phyloP scores from a whole-genome alignment of 2,113 vertebrate genomes.

The Solea senegalensis region DNA sequence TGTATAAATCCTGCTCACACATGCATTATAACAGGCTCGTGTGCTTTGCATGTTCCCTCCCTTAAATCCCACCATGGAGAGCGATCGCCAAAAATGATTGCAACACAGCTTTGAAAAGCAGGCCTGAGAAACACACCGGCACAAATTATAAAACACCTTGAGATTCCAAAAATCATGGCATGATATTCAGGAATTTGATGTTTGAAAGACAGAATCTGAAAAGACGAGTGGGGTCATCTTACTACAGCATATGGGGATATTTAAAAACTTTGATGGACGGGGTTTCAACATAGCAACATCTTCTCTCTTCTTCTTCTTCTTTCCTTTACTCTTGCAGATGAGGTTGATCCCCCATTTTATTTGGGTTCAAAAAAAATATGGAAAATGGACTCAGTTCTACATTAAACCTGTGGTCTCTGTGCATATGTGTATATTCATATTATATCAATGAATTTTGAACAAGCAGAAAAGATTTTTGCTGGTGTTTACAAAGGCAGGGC shows the following conservation, averaged over 20 bases:
- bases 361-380: too few relatives aligned
- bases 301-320: too few relatives aligned
- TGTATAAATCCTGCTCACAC: constrained; percentile 49
- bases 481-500: too few relatives aligned
- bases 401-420: too few relatives aligned
- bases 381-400: too few relatives aligned
- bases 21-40: constrained; percentile 78
- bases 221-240: constrained; percentile 22
- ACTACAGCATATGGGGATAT: constrained; percentile 2
- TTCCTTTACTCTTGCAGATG: too few relatives aligned
- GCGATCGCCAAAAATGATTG: constrained; percentile 61
- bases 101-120: constrained; percentile 23
- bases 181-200: constrained; percentile 32
- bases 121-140: constrained; percentile 24
- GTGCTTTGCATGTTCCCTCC: constrained; percentile 59
- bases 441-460: too few relatives aligned
- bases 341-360: too few relatives aligned
- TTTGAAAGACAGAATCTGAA: neutral
- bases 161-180: constrained; percentile 42
- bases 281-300: neutral
- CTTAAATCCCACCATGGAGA: constrained; percentile 64
- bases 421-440: too few relatives aligned
- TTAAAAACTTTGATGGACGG: constrained; percentile 5
- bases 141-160: constrained; percentile 31
- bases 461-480: too few relatives aligned